These are phyloP conservation scores for Himantopus leucocephalus DNA, from an alignment of 2,113 vertebrate species.

Conservation along the genomic window DNA sequence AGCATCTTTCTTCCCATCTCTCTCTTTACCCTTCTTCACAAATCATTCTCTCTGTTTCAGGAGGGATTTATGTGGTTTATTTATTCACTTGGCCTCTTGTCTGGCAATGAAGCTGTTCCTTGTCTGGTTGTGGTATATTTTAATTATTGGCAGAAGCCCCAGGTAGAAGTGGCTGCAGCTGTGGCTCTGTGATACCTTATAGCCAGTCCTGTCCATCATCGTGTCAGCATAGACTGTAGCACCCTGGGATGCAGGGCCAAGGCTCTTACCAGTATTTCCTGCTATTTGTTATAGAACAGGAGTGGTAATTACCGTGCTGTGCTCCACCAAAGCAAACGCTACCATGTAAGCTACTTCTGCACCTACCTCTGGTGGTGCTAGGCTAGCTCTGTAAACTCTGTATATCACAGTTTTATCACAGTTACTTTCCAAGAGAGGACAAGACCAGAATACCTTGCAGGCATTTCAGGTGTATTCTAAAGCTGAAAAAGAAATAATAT, in stretches of 20 bases:
- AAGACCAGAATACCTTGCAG: neutral
- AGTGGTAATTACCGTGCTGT: neutral
- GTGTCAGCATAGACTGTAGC: fast-evolving
- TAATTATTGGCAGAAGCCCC: conserved; percentile 26
- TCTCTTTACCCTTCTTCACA: neutral
- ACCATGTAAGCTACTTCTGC: neutral
- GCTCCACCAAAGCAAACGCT: neutral
- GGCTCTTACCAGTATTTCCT: neutral
- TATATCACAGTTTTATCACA: neutral
- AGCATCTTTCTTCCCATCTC: neutral
- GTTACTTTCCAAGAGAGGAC: neutral
- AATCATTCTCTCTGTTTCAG: neutral
- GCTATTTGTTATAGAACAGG: neutral
- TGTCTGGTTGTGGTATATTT: conserved; percentile 5
- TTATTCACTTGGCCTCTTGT: neutral
- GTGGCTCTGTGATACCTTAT: neutral
- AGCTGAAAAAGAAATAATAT: neutral
- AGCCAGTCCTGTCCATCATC: neutral
- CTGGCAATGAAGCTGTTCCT: neutral
- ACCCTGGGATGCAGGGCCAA: neutral
- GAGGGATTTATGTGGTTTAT: conserved; percentile 8
- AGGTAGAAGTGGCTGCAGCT: conserved; percentile 18
- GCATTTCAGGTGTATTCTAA: neutral
- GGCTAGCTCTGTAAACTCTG: neutral
- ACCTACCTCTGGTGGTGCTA: neutral